Percentiles rank a stretch among this genome's conserved stretches.
Evolutionary conservation across 2,888 invertebrate species (phyloP).

Genomic region (Cordilura impudica): DNA sequence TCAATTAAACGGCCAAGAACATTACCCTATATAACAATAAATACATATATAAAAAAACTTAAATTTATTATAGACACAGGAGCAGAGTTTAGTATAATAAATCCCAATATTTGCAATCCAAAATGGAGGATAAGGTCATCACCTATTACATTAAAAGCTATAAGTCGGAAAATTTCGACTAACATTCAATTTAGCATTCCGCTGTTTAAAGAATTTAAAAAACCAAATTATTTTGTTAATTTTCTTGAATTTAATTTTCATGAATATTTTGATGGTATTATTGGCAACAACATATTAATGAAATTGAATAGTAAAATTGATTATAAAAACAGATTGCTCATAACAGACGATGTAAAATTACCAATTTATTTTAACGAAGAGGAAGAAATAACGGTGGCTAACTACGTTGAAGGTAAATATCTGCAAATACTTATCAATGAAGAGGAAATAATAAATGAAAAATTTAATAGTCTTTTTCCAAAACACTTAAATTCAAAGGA

Average conservation of each 20-base stretch:
- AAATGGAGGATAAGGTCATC: conserved; percentile 18
- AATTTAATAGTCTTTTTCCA: no score
- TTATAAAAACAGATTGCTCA: conserved; percentile 17
- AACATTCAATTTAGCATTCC: conserved; percentile 7
- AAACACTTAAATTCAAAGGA: no score
- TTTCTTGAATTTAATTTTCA: conserved; percentile 36
- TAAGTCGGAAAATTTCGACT: neutral
- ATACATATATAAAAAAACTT: neutral
- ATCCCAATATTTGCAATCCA: neutral
- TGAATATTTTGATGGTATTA: conserved; percentile 40
- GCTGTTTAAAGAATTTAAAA: conserved; percentile 27
- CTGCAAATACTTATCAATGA: no score
- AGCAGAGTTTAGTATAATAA: conserved; percentile 1
- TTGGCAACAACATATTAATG: conserved; percentile 46
- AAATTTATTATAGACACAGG: conserved; percentile 2
- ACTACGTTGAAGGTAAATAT: no score
- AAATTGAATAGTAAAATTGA: conserved; percentile 16
- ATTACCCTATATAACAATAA: conserved; percentile 31
- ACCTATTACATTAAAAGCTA: conserved; percentile 5
- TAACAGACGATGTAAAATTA: neutral
- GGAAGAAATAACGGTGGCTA: no score
- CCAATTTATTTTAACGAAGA: conserved; percentile 12
- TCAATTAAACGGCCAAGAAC: conserved; percentile 15
- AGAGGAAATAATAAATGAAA: no score
- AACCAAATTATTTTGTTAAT: conserved; percentile 11